Conservation (phyloP, 2,113 vertebrate genomes). For the Electrona antarctica region DNA sequence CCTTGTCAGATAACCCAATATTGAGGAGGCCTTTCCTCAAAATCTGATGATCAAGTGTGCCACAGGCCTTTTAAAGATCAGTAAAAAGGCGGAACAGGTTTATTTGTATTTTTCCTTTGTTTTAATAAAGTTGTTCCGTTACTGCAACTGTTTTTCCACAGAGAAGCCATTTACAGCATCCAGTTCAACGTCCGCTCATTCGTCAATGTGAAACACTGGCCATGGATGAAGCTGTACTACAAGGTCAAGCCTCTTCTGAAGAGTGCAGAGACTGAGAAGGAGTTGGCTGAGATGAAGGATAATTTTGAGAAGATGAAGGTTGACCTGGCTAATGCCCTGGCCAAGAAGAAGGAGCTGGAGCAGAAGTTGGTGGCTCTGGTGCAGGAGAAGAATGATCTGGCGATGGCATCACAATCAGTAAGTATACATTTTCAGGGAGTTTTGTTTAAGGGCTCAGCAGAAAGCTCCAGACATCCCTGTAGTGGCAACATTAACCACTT, state of each 20-base stretch:
- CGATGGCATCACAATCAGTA: slow-evolving; percentile 70
- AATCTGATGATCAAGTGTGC: no score
- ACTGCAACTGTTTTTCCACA: slow-evolving; percentile 1
- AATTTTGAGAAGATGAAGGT: slow-evolving; percentile 83
- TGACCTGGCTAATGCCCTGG: slow-evolving; percentile 69
- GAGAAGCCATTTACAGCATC: slow-evolving; percentile 83
- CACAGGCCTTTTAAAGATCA: no score
- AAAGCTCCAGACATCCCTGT: no score
- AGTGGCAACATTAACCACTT: no score
- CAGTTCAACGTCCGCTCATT: slow-evolving; percentile 90
- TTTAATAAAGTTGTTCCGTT: slow-evolving; percentile 1
- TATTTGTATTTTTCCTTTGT: background rate
- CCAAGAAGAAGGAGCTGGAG: slow-evolving; percentile 74
- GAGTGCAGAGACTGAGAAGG: slow-evolving; percentile 87
- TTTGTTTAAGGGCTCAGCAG: no score
- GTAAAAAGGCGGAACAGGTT: no score
- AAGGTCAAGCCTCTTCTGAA: slow-evolving; percentile 84
- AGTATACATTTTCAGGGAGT: slow-evolving; percentile 1
- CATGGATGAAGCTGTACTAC: slow-evolving; percentile 94
- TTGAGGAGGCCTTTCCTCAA: no score
- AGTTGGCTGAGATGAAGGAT: slow-evolving; percentile 84
- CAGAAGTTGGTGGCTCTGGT: slow-evolving; percentile 74
- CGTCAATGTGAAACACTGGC: slow-evolving; percentile 93
- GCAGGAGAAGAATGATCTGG: slow-evolving; percentile 84
- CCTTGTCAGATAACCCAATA: no score